A percentile compares a stretch with the other conserved stretches of the same genome.
phyloP scores from a whole-genome alignment of 1,140 invertebrate genomes.

The Theocolax elegans region DNA sequence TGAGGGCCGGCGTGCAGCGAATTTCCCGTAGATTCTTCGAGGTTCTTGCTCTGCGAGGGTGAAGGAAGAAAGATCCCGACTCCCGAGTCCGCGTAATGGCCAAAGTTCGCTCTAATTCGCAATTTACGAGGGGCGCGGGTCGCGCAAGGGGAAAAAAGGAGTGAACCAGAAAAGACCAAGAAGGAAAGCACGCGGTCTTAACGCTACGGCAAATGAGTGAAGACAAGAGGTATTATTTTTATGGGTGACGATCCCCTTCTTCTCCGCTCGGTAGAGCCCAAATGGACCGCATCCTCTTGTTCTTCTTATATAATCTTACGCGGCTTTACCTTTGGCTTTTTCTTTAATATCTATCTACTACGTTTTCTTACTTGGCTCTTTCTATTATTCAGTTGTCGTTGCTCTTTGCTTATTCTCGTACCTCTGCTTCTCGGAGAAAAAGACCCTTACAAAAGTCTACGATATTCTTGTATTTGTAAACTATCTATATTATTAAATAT shows the following conservation, averaged over 20 bases:
- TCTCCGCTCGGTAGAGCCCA: conserved; percentile 17
- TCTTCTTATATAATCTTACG: conserved; percentile 55
- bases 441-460: too few relatives aligned
- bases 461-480: too few relatives aligned
- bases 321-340: conserved; percentile 36
- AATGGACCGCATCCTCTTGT: conserved; percentile 46
- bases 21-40: too few relatives aligned
- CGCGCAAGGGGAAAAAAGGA: conserved; percentile 11
- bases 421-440: too few relatives aligned
- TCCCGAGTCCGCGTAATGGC: conserved; percentile 46
- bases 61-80: too few relatives aligned
- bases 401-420: not conserved
- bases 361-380: not conserved
- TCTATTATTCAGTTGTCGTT: not conserved
- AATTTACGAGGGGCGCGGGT: conserved; percentile 48
- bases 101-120: conserved; percentile 53
- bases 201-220: conserved; percentile 50
- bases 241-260: conserved; percentile 42
- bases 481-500: too few relatives aligned
- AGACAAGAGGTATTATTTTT: conserved; percentile 58
- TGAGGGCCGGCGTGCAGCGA: too few relatives aligned
- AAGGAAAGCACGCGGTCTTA: conserved; percentile 5
- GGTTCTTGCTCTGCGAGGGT: too few relatives aligned
- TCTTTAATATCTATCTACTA: conserved; percentile 1
- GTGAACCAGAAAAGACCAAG: not conserved